A percentile compares a stretch with the other conserved stretches of the same genome.
Conservation (phyloP, 2,888 invertebrate species). For the Callyntrura guangdongensis region DNA sequence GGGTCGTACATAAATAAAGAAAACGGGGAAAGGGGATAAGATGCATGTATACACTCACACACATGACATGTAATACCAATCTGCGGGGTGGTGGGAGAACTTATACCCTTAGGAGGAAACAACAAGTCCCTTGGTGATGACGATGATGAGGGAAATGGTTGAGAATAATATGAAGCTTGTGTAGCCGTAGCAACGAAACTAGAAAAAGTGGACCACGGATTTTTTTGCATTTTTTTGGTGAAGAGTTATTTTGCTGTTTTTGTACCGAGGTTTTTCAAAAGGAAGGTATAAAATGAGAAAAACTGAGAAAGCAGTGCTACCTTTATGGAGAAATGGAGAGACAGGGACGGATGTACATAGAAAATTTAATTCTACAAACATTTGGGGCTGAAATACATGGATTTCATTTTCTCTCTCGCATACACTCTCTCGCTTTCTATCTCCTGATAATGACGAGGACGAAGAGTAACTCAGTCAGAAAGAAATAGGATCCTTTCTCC, state of each 20-base stretch:
- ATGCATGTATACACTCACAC: too few species aligned
- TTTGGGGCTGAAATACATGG: background rate
- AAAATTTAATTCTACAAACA: slow-evolving; percentile 29
- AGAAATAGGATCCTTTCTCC: background rate
- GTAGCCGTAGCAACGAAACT: too few species aligned
- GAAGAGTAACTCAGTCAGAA: background rate
- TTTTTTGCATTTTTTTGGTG: too few species aligned
- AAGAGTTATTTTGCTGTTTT: too few species aligned
- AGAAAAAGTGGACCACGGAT: background rate
- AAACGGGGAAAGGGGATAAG: too few species aligned
- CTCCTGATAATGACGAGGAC: background rate
- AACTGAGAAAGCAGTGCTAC: too few species aligned
- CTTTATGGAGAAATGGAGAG: background rate
- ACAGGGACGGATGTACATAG: background rate
- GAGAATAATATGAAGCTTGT: too few species aligned
- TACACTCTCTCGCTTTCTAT: too few species aligned
- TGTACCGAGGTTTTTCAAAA: too few species aligned
- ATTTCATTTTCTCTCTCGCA: background rate
- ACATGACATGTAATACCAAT: too few species aligned
- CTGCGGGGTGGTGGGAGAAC: background rate
- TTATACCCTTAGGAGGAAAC: background rate
- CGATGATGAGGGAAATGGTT: background rate
- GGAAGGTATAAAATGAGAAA: too few species aligned
- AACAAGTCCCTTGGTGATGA: background rate
- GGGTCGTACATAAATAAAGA: too few species aligned